phyloP scores from a whole-genome alignment of 2,888 invertebrate genomes.

The Agonopterix heracliana region DNA sequence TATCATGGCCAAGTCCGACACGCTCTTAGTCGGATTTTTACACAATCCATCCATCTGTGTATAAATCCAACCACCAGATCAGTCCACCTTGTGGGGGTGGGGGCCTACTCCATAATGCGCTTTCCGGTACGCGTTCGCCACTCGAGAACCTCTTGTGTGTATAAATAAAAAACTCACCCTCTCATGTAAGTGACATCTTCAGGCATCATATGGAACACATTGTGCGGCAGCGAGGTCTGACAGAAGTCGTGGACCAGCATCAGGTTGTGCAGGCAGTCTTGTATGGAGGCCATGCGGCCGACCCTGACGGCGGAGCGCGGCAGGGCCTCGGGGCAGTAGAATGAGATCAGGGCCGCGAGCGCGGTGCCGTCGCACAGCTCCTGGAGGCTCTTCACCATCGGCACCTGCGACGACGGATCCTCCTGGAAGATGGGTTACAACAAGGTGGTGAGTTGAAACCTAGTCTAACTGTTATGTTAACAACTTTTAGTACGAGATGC shows the following conservation, averaged over 20 bases:
- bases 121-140: no score
- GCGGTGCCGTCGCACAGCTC: constrained; percentile 95
- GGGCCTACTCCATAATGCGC: no score
- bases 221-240: constrained; percentile 87
- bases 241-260: constrained; percentile 93
- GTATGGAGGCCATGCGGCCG: constrained; percentile 83
- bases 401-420: constrained; percentile 76
- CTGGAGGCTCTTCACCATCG: constrained; percentile 85
- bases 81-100: no score
- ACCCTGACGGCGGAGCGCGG: constrained; percentile 72
- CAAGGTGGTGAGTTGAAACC: not conserved
- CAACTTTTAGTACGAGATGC: no score
- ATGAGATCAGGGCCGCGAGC: constrained; percentile 89
- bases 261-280: constrained; percentile 94
- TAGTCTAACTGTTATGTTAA: no score
- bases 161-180: constrained; percentile 73
- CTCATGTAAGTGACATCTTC: constrained; percentile 96
- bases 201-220: constrained; percentile 95
- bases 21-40: no score
- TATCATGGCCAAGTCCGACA: no score
- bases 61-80: no score
- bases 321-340: constrained; percentile 83
- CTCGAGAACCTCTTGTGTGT: not conserved
- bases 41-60: no score
- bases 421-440: constrained; percentile 58